Conservation (phyloP, 2,797 vertebrate species). For the Okamejei kenojei region DNA sequence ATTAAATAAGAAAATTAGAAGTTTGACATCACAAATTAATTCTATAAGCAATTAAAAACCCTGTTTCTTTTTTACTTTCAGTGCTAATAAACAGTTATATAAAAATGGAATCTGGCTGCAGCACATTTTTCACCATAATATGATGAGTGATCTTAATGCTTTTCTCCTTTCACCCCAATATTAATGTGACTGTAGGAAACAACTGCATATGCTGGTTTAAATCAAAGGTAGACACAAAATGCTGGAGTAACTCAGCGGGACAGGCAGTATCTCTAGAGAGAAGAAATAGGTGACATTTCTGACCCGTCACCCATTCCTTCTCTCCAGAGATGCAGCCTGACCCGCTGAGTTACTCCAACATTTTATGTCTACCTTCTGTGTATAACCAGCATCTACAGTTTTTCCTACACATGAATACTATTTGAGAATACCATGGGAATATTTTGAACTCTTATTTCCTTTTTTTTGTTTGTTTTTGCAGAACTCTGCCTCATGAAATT, state of each 20-base stretch:
- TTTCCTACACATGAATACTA: background rate
- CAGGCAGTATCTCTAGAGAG: too few relatives aligned
- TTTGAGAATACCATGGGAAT: background rate
- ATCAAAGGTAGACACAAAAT: too few relatives aligned
- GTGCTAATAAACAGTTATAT: background rate
- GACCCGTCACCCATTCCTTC: too few relatives aligned
- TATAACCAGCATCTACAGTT: too few relatives aligned
- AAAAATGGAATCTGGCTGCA: background rate
- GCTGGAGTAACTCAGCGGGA: too few relatives aligned
- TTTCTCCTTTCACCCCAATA: background rate
- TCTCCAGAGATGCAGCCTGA: too few relatives aligned
- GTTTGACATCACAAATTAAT: background rate
- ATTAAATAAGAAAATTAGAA: background rate
- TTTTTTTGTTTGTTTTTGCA: constrained; percentile 43
- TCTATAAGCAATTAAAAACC: background rate
- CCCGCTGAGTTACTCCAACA: too few relatives aligned
- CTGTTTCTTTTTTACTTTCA: background rate
- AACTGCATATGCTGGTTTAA: too few relatives aligned
- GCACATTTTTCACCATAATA: background rate
- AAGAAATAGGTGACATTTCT: too few relatives aligned
- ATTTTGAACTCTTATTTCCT: background rate
- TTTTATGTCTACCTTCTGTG: too few relatives aligned
- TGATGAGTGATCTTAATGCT: background rate
- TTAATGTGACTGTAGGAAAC: background rate
- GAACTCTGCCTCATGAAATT: constrained; percentile 72